Base-by-base conservation (phyloP, 2,888 invertebrate species). In the Thyatira batis region DNA sequence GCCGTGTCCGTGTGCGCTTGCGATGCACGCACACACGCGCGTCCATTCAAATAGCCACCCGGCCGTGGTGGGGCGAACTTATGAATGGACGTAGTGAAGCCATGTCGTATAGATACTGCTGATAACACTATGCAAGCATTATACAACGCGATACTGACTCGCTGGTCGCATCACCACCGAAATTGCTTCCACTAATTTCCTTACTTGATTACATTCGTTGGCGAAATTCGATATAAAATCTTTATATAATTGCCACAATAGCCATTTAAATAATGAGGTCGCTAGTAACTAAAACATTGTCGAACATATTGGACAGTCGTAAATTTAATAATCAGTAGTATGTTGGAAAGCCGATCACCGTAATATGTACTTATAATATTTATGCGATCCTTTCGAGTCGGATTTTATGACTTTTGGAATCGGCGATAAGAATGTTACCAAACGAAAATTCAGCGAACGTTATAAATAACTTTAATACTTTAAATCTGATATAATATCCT, bases 21-120 rank as follows among this genome's bases (percentile, higher is more conserved):
- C 13, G 39, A 8, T 17, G 65, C 79, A 82, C 87, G 66, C 88
- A 87, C 84, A 85, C 89, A 73, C 45, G 28, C 69, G 69, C 74
- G 57, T 81, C 79, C 90, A 89, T 89, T 90, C 88, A 89, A 80
- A 82, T 76, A 77, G 27, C 52, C 57, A 61, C 57, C 64, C 65
- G 54, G 58, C 61, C 54, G 72, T 76, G 84, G 85, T 60, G 87
- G 89, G 89, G 87, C 65, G 82, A 67, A 77, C 79, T 89, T 80
- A 92, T 92, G 92, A 92, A 92, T 92, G 92, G 87, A 90, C 90
- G 89, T 92, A 91, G 90, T 89, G 89, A 75, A 78, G 76, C 70
- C 60, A 60, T 73, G 73, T 76, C 77, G 84, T 82, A 79, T 76
- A 87, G 89, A 89, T 89, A 89, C 76, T 80, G 79, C 80, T 89